A percentile compares a stretch with the other conserved stretches of the same genome.
Evolutionary conservation across 2,888 invertebrate genomes (phyloP).

Genomic region (Pandemis corylana): DNA sequence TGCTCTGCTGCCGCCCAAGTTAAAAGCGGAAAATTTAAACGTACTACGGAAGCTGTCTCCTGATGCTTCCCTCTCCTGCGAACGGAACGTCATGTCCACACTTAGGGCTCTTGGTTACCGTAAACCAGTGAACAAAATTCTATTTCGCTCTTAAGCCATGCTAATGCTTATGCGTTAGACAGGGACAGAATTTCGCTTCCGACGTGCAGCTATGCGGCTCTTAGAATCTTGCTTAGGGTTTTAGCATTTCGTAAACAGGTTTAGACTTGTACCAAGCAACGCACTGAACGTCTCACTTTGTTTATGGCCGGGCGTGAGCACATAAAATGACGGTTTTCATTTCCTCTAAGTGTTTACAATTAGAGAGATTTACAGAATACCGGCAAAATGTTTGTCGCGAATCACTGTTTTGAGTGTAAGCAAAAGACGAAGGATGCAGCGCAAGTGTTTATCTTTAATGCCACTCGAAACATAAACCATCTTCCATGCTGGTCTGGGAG

Average conservation of each 20-base stretch:
- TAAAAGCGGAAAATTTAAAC: not conserved
- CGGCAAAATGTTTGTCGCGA: not conserved
- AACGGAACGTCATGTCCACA: no score
- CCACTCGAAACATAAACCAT: not conserved
- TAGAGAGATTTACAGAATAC: constrained; percentile 5
- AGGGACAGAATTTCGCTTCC: no score
- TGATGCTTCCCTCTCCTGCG: not conserved
- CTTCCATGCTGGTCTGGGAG: not conserved
- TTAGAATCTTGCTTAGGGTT: no score
- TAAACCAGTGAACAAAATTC: no score
- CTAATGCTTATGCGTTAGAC: no score
- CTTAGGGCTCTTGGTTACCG: no score
- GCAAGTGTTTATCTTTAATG: not conserved
- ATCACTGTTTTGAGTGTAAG: not conserved
- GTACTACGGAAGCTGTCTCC: not conserved
- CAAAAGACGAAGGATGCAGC: not conserved
- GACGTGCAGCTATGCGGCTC: no score
- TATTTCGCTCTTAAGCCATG: no score
- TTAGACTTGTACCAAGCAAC: not conserved
- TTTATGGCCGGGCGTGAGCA: constrained; percentile 5
- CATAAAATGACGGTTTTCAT: constrained; percentile 22
- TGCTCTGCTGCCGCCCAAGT: constrained; percentile 7
- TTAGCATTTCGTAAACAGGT: not conserved
- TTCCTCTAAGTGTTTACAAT: constrained; percentile 22
- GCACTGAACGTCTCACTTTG: not conserved